Evolutionary conservation across 2,797 vertebrate genomes (phyloP).

Genomic region (Molossus alvarezi): DNA sequence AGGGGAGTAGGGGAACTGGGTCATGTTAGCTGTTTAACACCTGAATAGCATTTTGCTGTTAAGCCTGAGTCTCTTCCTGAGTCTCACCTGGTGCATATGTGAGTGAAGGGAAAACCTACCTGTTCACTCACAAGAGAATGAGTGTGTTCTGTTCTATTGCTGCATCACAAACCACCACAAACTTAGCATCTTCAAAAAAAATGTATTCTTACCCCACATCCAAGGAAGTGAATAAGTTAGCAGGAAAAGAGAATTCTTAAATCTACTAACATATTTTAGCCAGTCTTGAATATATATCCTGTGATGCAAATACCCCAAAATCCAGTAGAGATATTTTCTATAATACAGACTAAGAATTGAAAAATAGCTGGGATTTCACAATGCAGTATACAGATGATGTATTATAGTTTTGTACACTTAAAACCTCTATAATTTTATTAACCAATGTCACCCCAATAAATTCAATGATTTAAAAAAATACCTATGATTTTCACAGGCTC

Average conservation of each 20-base stretch:
- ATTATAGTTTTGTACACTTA: neutral
- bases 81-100: neutral
- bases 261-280: neutral
- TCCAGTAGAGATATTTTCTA: conserved; percentile 8
- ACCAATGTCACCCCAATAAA: neutral
- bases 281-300: neutral
- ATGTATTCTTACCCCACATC: neutral
- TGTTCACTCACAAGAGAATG: neutral
- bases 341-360: neutral
- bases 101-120: neutral
- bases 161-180: neutral
- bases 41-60: neutral
- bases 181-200: neutral
- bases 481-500: neutral
- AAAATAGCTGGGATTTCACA: neutral
- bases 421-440: neutral
- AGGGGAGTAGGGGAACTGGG: neutral
- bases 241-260: neutral
- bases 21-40: neutral
- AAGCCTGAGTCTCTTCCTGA: neutral
- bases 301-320: conserved; percentile 13
- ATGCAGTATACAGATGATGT: neutral
- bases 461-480: neutral
- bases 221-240: conserved; percentile 28
- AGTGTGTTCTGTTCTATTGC: neutral